Evolutionary conservation across 2,888 invertebrate genomes (phyloP), one percentile per base, ranked within the genome.

Genomic region (Epiblema foenella): DNA sequence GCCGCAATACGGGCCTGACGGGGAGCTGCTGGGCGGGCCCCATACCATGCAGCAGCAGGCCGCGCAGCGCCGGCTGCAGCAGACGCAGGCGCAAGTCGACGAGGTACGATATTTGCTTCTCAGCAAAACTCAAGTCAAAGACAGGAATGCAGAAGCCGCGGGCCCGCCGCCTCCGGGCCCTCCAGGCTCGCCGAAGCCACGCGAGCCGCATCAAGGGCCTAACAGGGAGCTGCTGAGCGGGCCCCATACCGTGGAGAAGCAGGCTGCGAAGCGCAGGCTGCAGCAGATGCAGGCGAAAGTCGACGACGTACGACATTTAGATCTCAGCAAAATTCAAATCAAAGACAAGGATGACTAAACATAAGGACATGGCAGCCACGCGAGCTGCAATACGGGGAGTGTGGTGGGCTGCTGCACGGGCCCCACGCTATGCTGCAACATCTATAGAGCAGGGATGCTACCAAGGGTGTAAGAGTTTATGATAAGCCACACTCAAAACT

Each of bases 11-110:
- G 93, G 93, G 0, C 88, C 91, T 9, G 93, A 92, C 86, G 94
- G 94, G 39, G 93, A 93, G 80, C 95, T 97, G 88, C 96, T 98
- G 81, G 98, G 98, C 75, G 98, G 98, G 72, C 97, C 98, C 58
- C 94, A 97, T 79, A 97, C 96, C 68, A 96, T 96, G 77, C 97
- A 97, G 89, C 97, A 97, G 90, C 95, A 97, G 77, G 97, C 97
- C 52, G 97, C 97, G 68, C 96, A 97, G 89, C 95, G 96, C 83
- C 94, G 97, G 81, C 91, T 97, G 88, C 97, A 97, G 84, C 97
- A 97, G 85, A 96, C 96, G 59, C 97, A 97, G 88, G 97, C 97
- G 76, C 97, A 97, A 94, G 97, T 97, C 69, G 97, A 97, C 89
- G 96, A 96, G 95, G 95, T 95, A 79, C 76, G 71, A 9, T n/a